Percentiles rank a stretch among this genome's conserved stretches.
Evolutionary conservation across 2,113 vertebrate genomes (phyloP).

Genomic region (Clarias gariepinus): DNA sequence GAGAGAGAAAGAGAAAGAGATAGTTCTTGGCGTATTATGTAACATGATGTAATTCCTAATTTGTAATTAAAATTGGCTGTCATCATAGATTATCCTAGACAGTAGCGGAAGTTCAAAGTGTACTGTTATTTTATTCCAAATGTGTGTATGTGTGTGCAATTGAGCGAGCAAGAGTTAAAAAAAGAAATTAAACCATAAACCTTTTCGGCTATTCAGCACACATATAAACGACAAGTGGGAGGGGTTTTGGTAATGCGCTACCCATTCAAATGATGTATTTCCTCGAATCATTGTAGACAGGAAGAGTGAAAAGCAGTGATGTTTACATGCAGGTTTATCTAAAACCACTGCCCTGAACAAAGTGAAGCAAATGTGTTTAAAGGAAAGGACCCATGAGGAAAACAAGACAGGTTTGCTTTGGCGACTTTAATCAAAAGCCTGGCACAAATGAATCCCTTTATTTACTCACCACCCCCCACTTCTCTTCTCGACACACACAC

Average conservation of each 20-base stretch:
- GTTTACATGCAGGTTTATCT: constrained; percentile 15
- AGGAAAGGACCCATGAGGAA: background rate
- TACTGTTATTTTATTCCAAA: background rate
- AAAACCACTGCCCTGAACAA: constrained; percentile 13
- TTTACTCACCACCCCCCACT: constrained; percentile 41
- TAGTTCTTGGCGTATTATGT: background rate
- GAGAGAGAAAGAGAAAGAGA: too few species aligned
- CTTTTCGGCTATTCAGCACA: background rate
- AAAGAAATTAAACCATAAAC: background rate
- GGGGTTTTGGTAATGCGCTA: background rate
- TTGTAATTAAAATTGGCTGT: background rate
- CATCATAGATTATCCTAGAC: background rate
- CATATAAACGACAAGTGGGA: background rate
- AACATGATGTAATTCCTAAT: background rate
- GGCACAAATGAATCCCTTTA: constrained; percentile 44
- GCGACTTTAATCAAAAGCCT: constrained; percentile 47
- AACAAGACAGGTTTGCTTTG: constrained; percentile 37
- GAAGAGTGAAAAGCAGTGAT: constrained; percentile 4
- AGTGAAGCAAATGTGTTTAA: background rate
- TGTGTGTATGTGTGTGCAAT: background rate
- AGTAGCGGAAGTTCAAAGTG: background rate
- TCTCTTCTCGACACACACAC: constrained; percentile 32
- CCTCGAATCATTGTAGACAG: background rate
- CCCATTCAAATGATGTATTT: constrained; percentile 1
- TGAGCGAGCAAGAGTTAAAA: background rate